phyloP scores from a whole-genome alignment of 2,113 vertebrate species.

The Gulo gulo region DNA sequence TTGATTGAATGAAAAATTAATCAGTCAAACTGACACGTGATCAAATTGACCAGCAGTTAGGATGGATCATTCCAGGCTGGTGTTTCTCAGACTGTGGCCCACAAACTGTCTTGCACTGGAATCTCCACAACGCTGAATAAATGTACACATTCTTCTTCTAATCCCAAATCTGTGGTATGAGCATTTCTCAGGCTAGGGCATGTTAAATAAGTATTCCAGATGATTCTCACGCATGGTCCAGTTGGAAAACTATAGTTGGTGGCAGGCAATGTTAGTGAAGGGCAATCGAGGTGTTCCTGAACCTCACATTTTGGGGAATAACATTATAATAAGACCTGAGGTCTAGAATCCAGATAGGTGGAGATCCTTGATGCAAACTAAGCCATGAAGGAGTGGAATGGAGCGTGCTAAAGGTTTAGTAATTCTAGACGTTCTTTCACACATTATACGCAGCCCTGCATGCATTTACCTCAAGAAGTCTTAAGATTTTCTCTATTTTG shows the following conservation, averaged over 20 bases:
- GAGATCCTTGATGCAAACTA: neutral
- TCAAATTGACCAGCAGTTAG: neutral
- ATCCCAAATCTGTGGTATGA: neutral
- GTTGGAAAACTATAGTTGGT: neutral
- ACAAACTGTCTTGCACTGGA: neutral
- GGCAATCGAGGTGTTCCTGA: neutral
- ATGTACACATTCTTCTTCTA: neutral
- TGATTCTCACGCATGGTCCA: neutral
- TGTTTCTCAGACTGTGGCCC: neutral
- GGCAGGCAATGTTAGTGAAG: neutral
- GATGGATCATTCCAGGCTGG: neutral
- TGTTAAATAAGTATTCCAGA: neutral
- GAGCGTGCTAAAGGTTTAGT: neutral
- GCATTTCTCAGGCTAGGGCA: neutral
- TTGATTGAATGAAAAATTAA: constrained; percentile 39
- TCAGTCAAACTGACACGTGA: neutral
- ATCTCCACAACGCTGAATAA: neutral
- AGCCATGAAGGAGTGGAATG: neutral
- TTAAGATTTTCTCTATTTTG: constrained; percentile 2
- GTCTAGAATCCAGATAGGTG: neutral
- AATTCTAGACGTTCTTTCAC: neutral
- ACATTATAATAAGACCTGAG: neutral
- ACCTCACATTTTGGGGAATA: neutral
- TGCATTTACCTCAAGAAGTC: neutral
- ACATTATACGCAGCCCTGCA: neutral